Percentiles rank a stretch among this genome's conserved stretches.
These are phyloP conservation scores for Epinephelus moara DNA, from an alignment of 2,113 vertebrate species.

Conservation along the genomic window DNA sequence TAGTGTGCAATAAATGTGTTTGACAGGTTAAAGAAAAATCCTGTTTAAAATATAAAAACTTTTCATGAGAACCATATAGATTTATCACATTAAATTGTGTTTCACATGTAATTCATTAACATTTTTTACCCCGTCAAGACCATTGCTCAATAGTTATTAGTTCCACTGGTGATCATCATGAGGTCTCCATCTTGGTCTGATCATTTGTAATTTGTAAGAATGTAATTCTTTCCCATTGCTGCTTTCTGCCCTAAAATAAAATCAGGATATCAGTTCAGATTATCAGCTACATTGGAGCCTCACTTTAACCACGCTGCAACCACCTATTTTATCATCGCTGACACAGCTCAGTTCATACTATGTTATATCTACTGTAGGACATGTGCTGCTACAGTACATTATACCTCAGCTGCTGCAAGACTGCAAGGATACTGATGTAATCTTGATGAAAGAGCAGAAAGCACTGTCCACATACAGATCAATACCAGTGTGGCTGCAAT, in stretches of 20 bases:
- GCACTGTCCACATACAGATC: constrained; percentile 46
- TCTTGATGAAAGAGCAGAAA: constrained; percentile 66
- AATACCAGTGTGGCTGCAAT: constrained; percentile 31
- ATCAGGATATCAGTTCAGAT: not conserved
- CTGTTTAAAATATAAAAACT: no score
- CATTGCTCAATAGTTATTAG: not conserved
- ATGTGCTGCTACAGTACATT: not conserved
- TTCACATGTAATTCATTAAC: not conserved
- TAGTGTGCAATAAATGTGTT: no score
- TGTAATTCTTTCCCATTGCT: not conserved
- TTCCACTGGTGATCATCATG: not conserved
- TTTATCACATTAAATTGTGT: not conserved
- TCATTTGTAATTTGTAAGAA: not conserved
- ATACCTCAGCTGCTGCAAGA: constrained; percentile 10
- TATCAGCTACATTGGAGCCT: not conserved
- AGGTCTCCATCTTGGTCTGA: not conserved
- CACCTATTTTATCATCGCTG: constrained; percentile 14
- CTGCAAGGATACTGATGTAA: constrained; percentile 58
- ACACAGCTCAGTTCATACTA: not conserved
- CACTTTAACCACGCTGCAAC: not conserved
- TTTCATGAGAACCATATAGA: not conserved
- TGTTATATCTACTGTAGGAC: constrained; percentile 5
- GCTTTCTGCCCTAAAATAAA: not conserved
- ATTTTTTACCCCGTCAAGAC: not conserved
- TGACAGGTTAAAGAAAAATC: no score